Evolutionary conservation across 1,140 invertebrate species (phyloP).

Genomic region (Rhyzopertha dominica): DNA sequence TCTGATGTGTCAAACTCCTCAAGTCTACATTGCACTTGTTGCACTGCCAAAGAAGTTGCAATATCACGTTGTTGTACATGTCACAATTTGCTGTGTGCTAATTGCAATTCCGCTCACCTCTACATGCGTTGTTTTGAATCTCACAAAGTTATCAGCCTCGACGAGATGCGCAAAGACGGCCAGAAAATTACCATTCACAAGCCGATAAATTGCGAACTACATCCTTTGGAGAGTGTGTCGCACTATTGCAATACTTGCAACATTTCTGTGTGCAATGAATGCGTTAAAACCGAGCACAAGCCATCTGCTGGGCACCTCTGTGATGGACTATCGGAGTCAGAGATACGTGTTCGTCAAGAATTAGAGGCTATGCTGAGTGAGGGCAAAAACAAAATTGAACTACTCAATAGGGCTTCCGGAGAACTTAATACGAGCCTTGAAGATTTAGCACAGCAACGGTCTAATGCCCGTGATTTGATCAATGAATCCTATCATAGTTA

Average conservation of each 20-base stretch:
- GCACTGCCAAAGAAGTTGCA: slow-evolving; percentile 83
- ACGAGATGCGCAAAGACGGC: slow-evolving; percentile 74
- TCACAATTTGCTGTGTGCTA: slow-evolving; percentile 86
- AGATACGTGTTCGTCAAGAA: slow-evolving; percentile 64
- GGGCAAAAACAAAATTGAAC: slow-evolving; percentile 64
- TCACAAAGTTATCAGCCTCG: slow-evolving; percentile 81
- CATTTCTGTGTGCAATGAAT: slow-evolving; percentile 78
- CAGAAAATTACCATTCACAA: slow-evolving; percentile 73
- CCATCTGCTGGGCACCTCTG: slow-evolving; percentile 69
- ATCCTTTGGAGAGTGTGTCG: slow-evolving; percentile 71
- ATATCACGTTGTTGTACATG: slow-evolving; percentile 89
- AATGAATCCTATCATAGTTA: slow-evolving; percentile 80
- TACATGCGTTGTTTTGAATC: slow-evolving; percentile 93
- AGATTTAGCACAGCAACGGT: slow-evolving; percentile 78
- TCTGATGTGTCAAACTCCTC: slow-evolving; percentile 75
- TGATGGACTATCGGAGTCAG: slow-evolving; percentile 69
- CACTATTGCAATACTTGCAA: slow-evolving; percentile 80
- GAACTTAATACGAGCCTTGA: slow-evolving; percentile 72
- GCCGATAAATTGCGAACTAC: slow-evolving; percentile 71
- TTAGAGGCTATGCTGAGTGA: slow-evolving; percentile 66
- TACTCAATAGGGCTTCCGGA: slow-evolving; percentile 68
- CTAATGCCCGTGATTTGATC: slow-evolving; percentile 78
- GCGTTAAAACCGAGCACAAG: slow-evolving; percentile 72
- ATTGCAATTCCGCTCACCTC: slow-evolving; percentile 90
- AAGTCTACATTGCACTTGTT: slow-evolving; percentile 78